These are phyloP conservation scores for Akabosia matsudoensis DNA, from an alignment of 1,140 invertebrate species.

Conservation along the genomic window DNA sequence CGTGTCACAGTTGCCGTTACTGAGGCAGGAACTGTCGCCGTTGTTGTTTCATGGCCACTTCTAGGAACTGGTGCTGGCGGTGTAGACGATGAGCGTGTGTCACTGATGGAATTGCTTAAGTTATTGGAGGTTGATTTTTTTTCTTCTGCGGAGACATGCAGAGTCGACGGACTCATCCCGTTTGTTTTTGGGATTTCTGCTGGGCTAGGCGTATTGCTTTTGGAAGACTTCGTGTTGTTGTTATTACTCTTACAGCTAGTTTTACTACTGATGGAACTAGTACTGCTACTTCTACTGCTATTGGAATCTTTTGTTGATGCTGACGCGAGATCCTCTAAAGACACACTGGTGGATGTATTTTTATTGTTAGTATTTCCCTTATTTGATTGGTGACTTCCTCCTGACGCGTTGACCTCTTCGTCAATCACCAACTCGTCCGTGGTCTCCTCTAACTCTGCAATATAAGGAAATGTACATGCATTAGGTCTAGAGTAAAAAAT, in stretches of 20 bases:
- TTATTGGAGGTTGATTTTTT: conserved; percentile 16
- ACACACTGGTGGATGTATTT: neutral
- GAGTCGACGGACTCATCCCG: conserved; percentile 41
- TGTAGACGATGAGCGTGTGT: conserved; percentile 1
- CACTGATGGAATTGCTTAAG: neutral
- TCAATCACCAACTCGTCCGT: conserved; percentile 42
- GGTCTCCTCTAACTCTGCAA: conserved; percentile 16
- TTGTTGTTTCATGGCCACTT: neutral
- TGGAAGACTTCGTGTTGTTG: conserved; percentile 24
- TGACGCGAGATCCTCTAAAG: conserved; percentile 20
- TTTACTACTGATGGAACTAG: neutral
- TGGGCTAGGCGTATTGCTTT: conserved; percentile 30
- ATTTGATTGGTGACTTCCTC: neutral
- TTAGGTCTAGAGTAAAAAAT: neutral
- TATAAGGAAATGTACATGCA: neutral
- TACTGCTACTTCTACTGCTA: conserved; percentile 14
- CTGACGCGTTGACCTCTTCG: conserved; percentile 28
- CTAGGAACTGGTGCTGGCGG: neutral
- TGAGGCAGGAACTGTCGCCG: neutral
- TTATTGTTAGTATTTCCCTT: neutral
- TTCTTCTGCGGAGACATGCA: conserved; percentile 12
- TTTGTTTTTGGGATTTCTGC: neutral
- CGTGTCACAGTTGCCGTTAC: neutral
- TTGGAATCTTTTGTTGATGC: conserved; percentile 1
- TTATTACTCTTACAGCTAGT: conserved; percentile 3